Conservation (phyloP, 1,140 invertebrate genomes). For the Drosophila carrolli region DNA sequence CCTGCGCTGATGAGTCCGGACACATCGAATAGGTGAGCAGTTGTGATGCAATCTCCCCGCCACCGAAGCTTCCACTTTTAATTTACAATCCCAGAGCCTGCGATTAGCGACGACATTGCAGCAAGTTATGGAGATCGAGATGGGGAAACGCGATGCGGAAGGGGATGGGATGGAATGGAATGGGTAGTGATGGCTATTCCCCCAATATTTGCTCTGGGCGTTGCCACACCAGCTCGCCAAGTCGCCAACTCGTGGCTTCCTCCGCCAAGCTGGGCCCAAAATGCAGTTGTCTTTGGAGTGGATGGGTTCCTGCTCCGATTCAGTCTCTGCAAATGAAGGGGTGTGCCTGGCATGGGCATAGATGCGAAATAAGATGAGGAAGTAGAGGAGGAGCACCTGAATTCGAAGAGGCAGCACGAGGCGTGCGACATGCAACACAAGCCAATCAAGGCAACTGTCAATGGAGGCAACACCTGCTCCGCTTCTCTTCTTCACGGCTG, state of each 20-base stretch:
- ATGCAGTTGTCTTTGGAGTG: constrained; percentile 65
- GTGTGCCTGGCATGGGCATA: constrained; percentile 44
- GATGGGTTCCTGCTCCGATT: constrained; percentile 13
- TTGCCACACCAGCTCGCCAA: constrained; percentile 41
- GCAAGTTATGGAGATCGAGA: constrained; percentile 50
- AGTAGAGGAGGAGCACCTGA: constrained; percentile 20
- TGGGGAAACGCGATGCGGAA: constrained; percentile 17
- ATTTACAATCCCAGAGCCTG: constrained; percentile 58
- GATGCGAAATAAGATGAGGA: constrained; percentile 5
- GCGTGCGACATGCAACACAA: constrained; percentile 73
- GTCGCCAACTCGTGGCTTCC: constrained; percentile 46
- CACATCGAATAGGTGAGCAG: constrained; percentile 52
- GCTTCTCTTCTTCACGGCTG: constrained; percentile 11
- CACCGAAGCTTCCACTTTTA: constrained; percentile 31
- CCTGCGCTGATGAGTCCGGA: constrained; percentile 34
- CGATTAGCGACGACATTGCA: constrained; percentile 60
- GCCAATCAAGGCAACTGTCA: constrained; percentile 73
- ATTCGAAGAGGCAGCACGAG: constrained; percentile 21
- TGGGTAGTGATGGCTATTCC: neutral
- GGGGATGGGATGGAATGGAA: constrained; percentile 4
- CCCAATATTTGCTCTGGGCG: constrained; percentile 68
- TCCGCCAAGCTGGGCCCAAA: constrained; percentile 19
- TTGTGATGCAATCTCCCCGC: constrained; percentile 58
- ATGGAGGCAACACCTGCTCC: constrained; percentile 65
- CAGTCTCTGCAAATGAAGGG: constrained; percentile 34